Evolutionary conservation across 2,888 invertebrate species (phyloP).

Genomic region (Tiliacea aurago): DNA sequence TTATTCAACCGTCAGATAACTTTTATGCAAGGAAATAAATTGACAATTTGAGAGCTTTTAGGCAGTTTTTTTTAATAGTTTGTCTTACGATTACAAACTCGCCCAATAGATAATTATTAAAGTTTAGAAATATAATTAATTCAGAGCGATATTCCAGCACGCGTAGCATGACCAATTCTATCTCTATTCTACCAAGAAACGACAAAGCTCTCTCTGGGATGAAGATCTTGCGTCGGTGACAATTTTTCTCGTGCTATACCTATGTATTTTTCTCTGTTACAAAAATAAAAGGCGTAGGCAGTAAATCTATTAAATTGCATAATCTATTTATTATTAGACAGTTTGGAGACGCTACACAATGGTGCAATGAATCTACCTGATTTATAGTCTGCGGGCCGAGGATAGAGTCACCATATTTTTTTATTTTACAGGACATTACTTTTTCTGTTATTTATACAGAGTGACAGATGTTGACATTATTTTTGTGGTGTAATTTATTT

Average conservation of each 20-base stretch:
- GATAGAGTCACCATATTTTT: conserved; percentile 57
- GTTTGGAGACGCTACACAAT: conserved; percentile 72
- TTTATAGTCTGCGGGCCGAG: conserved; percentile 67
- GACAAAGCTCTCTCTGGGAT: too few relatives aligned
- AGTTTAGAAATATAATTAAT: neutral
- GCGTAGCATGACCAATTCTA: too few relatives aligned
- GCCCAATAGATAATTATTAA: neutral
- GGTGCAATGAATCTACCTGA: conserved; percentile 76
- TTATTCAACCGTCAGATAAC: neutral
- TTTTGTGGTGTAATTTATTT: conserved; percentile 5
- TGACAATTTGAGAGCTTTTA: neutral
- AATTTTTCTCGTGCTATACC: conserved; percentile 2
- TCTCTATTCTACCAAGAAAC: too few relatives aligned
- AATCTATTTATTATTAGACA: conserved; percentile 75
- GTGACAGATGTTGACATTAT: neutral
- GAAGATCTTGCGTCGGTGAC: conserved; percentile 18
- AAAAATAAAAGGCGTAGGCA: conserved; percentile 59
- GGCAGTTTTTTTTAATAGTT: neutral
- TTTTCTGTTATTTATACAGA: conserved; percentile 6
- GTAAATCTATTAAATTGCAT: conserved; percentile 73
- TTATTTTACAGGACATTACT: conserved; percentile 31
- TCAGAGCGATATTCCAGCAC: conserved; percentile 15
- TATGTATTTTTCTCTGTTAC: conserved; percentile 38
- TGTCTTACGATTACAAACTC: neutral
- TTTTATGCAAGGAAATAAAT: neutral